These are phyloP conservation scores for Anoplophora glabripennis DNA, from an alignment of 1,140 invertebrate species.

Conservation along the genomic window DNA sequence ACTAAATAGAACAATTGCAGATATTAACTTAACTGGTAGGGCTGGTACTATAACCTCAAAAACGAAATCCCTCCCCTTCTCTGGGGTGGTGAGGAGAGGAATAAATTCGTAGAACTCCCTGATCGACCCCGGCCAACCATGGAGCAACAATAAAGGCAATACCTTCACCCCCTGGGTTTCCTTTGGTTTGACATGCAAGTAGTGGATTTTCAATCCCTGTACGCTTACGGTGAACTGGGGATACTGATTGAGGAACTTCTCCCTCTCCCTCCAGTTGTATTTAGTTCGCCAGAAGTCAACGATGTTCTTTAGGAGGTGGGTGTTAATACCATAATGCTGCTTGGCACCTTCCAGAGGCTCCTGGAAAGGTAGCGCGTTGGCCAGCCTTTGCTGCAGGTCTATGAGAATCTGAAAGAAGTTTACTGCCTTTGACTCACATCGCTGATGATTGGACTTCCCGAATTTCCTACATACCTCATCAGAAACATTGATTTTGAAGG, in stretches of 20 bases:
- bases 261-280: constrained; percentile 72
- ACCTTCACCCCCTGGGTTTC: constrained; percentile 51
- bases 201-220: constrained; percentile 73
- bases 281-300: constrained; percentile 73
- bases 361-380: no score
- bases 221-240: constrained; percentile 71
- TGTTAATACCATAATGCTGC: constrained; percentile 77
- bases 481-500: constrained; percentile 57
- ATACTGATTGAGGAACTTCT: constrained; percentile 65
- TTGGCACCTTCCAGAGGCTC: constrained; percentile 48
- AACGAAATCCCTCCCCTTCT: constrained; percentile 60
- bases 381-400: no score
- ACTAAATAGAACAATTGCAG: no score
- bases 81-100: constrained; percentile 63
- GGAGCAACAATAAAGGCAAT: constrained; percentile 71
- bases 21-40: no score
- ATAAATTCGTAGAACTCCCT: constrained; percentile 83
- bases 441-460: constrained; percentile 64
- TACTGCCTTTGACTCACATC: constrained; percentile 67
- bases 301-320: constrained; percentile 61
- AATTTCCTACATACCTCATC: constrained; percentile 61
- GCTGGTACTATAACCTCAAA: constrained; percentile 69
- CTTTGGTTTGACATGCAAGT: constrained; percentile 63
- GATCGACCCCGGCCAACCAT: constrained; percentile 90
- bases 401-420: no score